Conservation (phyloP, 2,797 vertebrate genomes). For the Hyperoplus immaculatus region DNA sequence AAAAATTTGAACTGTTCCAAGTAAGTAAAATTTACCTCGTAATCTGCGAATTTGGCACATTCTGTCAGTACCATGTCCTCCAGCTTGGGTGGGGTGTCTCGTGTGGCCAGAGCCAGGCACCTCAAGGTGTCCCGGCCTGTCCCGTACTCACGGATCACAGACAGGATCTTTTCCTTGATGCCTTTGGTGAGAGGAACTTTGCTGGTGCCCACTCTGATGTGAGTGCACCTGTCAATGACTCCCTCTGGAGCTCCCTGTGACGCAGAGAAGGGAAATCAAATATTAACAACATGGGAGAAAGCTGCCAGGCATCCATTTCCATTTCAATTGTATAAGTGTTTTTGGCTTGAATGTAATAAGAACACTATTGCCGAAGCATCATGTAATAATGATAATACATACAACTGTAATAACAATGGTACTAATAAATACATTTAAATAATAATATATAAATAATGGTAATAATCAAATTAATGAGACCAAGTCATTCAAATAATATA, state of each 20-base stretch:
- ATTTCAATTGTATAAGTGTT: no score
- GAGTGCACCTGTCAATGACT: constrained; percentile 94
- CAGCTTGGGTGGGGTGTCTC: constrained; percentile 91
- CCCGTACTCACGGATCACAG: constrained; percentile 97
- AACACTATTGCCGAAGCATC: no score
- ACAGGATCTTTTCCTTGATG: constrained; percentile 96
- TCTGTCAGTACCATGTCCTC: constrained; percentile 95
- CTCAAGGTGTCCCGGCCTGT: constrained; percentile 94
- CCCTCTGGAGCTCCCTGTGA: constrained; percentile 96
- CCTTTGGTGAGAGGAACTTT: constrained; percentile 89
- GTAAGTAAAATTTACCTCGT: constrained; percentile 88
- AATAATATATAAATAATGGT: no score
- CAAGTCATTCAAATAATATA: no score
- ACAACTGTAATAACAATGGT: no score
- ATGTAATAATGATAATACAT: no score
- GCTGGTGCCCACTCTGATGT: constrained; percentile 90
- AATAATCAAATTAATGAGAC: no score
- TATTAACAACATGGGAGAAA: background rate
- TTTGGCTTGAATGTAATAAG: no score
- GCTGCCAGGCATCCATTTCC: no score
- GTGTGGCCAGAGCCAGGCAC: constrained; percentile 95
- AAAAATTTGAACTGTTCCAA: constrained; percentile 1
- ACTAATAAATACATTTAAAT: no score
- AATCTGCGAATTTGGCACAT: constrained; percentile 89
- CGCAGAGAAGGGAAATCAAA: background rate